Conservation (phyloP, 2,113 vertebrate species). For the Choloepus hoffmanni region DNA sequence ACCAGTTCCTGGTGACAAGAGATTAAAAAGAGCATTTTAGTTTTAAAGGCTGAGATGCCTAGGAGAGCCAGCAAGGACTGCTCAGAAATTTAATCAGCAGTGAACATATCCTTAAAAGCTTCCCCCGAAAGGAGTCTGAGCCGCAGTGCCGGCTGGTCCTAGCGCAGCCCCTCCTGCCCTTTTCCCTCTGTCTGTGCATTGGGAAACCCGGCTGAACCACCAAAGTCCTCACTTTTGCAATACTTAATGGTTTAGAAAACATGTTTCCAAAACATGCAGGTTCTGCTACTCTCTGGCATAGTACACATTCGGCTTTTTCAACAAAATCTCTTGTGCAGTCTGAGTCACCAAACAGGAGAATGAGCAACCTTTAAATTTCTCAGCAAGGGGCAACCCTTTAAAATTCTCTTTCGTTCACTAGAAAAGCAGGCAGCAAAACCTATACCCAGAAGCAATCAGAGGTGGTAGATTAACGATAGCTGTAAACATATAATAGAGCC, state of each 20-base stretch:
- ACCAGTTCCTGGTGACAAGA: constrained; percentile 68
- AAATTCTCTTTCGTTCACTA: background rate
- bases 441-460: background rate
- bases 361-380: background rate
- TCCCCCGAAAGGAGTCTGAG: background rate
- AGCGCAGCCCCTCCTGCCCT: background rate
- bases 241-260: constrained; percentile 12
- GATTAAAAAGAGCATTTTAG: constrained; percentile 65
- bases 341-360: background rate
- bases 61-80: background rate
- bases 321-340: background rate
- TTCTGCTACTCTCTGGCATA: background rate
- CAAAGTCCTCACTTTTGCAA: background rate
- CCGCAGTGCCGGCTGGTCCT: background rate
- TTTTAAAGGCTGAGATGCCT: constrained; percentile 61
- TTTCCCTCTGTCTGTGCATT: background rate
- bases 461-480: background rate
- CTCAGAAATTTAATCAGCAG: constrained; percentile 58
- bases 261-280: background rate
- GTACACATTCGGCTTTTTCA: background rate
- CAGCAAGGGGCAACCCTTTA: background rate
- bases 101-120: constrained; percentile 2
- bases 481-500: background rate
- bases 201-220: constrained; percentile 20
- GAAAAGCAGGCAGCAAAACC: constrained; percentile 1